phyloP scores from a whole-genome alignment of 2,888 invertebrate genomes.

The Caradrina clavipalpis region DNA sequence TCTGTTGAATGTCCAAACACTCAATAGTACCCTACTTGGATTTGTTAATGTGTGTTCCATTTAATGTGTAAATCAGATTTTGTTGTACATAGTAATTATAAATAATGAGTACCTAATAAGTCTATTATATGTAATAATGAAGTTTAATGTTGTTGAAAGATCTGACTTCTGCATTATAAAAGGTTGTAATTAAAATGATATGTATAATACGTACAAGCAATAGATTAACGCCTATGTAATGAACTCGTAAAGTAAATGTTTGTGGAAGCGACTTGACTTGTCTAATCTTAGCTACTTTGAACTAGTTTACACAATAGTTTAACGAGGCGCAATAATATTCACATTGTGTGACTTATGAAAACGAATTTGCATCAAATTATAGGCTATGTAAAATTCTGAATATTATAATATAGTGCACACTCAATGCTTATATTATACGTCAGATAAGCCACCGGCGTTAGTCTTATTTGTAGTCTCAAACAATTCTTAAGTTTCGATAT shows the following conservation, averaged over 20 bases:
- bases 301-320: constrained; percentile 41
- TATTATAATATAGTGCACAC: constrained; percentile 12
- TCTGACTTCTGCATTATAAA: constrained; percentile 76
- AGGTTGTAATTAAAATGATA: constrained; percentile 80
- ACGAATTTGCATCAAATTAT: constrained; percentile 51
- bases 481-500: neutral
- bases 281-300: constrained; percentile 44
- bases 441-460: constrained; percentile 24
- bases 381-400: constrained; percentile 23
- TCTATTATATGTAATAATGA: constrained; percentile 71
- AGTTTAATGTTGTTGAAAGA: constrained; percentile 77
- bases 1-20: constrained; percentile 30
- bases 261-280: constrained; percentile 27
- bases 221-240: constrained; percentile 71
- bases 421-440: constrained; percentile 28
- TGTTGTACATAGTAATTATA: constrained; percentile 69
- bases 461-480: constrained; percentile 31
- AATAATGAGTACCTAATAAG: constrained; percentile 67
- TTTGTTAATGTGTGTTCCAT: constrained; percentile 28
- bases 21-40: constrained; percentile 8
- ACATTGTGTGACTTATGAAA: constrained; percentile 51
- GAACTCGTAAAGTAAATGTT: constrained; percentile 50
- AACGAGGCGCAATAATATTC: constrained; percentile 47
- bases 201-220: constrained; percentile 75
- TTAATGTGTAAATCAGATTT: constrained; percentile 60